Percentiles rank a stretch among this genome's conserved stretches.
Evolutionary conservation across 2,113 vertebrate genomes (phyloP).

Genomic region (human (Homo sapiens)): GRCh38 chr5:168011501-168012000

Average conservation of each 20-base stretch:
- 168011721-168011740: conserved; percentile 34
- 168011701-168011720: not conserved
- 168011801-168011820: not conserved
- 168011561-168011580: not conserved
- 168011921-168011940: not conserved
- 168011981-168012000: not conserved
- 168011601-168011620: not conserved
- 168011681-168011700: not conserved
- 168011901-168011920: not conserved
- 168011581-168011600: not conserved
- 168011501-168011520: not conserved
- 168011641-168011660: not conserved
- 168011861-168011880: not conserved
- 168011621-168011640: not conserved
- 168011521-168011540: not conserved
- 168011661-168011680: not conserved
- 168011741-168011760: not conserved
- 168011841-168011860: not conserved
- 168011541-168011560: not conserved
- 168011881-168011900: not conserved
- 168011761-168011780: not conserved
- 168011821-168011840: not conserved
- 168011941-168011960: not conserved
- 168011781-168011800: not conserved
- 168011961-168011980: not conserved